Base-by-base conservation (phyloP, 1,140 invertebrate genomes). In the Protaetia brevitarsis region DNA sequence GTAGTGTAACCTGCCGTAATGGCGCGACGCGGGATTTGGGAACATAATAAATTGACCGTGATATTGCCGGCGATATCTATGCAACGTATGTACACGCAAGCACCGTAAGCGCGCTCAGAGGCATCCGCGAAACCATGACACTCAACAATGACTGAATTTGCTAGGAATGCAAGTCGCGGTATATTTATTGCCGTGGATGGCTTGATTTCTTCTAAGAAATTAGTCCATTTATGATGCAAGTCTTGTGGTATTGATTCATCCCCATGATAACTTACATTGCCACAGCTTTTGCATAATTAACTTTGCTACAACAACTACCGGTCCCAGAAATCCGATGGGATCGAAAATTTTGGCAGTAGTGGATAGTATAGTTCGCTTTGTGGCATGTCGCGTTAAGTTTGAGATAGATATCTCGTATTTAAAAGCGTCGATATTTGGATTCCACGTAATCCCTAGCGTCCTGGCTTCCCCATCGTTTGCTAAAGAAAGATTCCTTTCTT, bases 61-160 rank as follows among this genome's bases (percentile, higher is more conserved):
- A 59, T 11, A 1, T 59, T 7, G 16, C 11, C 10, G 13, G 5
- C 3, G 6, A 29, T 26, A 1, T 19, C 13, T 27, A 27, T 27
- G 2, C 26, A 4, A 65, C 71, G 65, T 5, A 70, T 29, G 60
- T 81, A 81, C 19, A 80, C 65, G 2, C 72, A 74, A 5, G 74
- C 71, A 11, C 71, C 78, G 66, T 78, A 82, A 3, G 74, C 78
- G 11, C 51, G 23, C 63, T 76, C 69, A 0, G 72, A 77, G 2
- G 77, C 73, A 68, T 81, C 80, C 56, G 71, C 73, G 69, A 80
- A 82, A 16, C 70, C 75, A 65, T 60, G 57, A 3, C 23, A 23
- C 26, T 60, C 26, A 27, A 10, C 10, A 6, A 16, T n/a, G 31
- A n/a, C n/a, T 30, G 3, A 8, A 16, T 8, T 60, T 23, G 5